Evolutionary conservation across 2,113 vertebrate genomes (phyloP), one percentile per base, ranked within the genome.

Genomic region (Cyprinodon brontotheroides): DNA sequence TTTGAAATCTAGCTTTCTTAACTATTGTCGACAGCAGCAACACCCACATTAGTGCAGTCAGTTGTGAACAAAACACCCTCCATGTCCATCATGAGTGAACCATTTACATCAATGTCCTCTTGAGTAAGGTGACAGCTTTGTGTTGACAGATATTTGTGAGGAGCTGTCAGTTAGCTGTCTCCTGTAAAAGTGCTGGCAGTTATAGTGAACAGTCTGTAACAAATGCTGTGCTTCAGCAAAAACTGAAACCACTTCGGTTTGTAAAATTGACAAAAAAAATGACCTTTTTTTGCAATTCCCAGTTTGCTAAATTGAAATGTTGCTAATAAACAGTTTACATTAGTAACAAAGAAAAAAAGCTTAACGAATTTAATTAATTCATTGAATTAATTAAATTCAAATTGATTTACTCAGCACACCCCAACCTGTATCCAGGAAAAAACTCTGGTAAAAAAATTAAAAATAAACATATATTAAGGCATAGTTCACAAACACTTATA

Each of bases 151-250:
- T 15, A 4, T 57, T 63, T 72, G 48, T 78, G 40, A 75, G 70
- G 64, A 77, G 62, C 2, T 70, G 38, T 79, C 72, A 80, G 66
- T 3, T 13, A 12, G 38, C 36, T 75, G 79, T 73, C 20, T 45
- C 36, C 1, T 73, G 61, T 59, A 63, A 12, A 5, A 17, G 48
- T 53, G 48, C 4, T 20, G 17, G 17, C 8, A n/a, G n/a, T 20
- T 8, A 57, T 9, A 57, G 10, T 8, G 7, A 57, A 20, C 17
- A 57, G 50, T n/a, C 17, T 57, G 17, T 57, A 8, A 57, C 50
- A n/a, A n/a, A n/a, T 10, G 8, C n/a, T 73, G 40, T 40, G 0
- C 61, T 69, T 71, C 72, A 66, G 79, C 38, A 77, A 62, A 29
- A 84, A 66, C 48, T 39, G 43, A 7, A 57, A 57, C 37, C 41